Base-by-base conservation (phyloP, 1,140 invertebrate species). In the Manduca sexta region DNA sequence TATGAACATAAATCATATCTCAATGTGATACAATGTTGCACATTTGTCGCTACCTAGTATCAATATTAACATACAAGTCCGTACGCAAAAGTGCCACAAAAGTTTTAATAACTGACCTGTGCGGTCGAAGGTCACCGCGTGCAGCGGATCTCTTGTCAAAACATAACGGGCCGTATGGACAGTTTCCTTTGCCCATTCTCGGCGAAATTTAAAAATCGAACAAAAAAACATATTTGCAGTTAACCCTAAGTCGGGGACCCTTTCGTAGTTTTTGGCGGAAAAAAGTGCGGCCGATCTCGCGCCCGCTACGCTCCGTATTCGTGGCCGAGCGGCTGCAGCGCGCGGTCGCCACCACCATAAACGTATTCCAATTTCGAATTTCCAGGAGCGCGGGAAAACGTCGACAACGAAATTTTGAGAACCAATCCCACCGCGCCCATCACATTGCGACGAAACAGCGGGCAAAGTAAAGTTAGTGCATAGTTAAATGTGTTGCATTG, bases 201-300 rank as follows among this genome's bases (percentile, higher is more conserved):
- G n/a, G n/a, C n/a, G 8, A 35, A 35, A n/a, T 35, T 35, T 34
- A 33, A 33, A 31, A 16, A 16, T 13, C 7, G 29, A 44, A 31
- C 33, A 34, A 45, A 34, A 43, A 45, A 18, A 35, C 7, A 44
- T 14, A 16, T 40, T 12, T 40, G 29, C 73, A 68, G 61, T 77
- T 77, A 80, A 81, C 78, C 75, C 78, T 72, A 78, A 71, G 33
- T 58, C 60, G 44, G 67, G 64, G 69, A 66, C 70, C 74, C 74
- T 80, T 75, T 70, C 69, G 74, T 71, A 57, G 75, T 74, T 84
- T 82, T 84, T 84, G 74, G 74, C 73, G 57, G 63, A 79, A 81
- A 79, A 77, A 80, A 81, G 21, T 40, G 51, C 45, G 48, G 48
- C 39, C 44, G 50, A 62, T 64, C 60, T 60, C 61, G 60, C 49